Evolutionary conservation across 1,140 invertebrate species (phyloP), one percentile per base, ranked within the genome.

Genomic region (Stegodyphus dumicola): DNA sequence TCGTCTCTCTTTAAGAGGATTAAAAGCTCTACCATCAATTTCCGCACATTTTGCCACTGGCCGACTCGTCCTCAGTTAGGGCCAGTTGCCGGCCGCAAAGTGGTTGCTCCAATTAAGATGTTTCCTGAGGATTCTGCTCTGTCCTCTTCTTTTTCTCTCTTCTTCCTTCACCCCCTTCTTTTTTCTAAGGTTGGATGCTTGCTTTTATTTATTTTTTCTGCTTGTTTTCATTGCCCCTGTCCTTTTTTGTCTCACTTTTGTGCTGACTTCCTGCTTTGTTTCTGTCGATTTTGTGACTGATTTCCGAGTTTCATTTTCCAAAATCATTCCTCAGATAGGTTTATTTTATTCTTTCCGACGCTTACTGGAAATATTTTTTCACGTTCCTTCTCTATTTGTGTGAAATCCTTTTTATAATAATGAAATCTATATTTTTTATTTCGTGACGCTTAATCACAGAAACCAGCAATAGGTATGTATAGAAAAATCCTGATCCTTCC

Each of bases 11-110:
- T 85, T 86, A 86, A 86, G 75, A 78, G 76, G 84, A 86, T 86
- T 86, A 86, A 86, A 86, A 86, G 84, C 75, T 78, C 75, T 77
- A 69, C 84, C 84, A 86, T 86, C 84, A 86, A 86, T 86, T 86
- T 86, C 84, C 84, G 84, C 84, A 86, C 84, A 86, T 86, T 86
- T 86, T 49, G 76, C 18, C 64, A 60, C n/a, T 17, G 71, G 54
- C 71, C 54, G 66, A 81, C 53, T 81, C 69, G 78, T 70, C 77
- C 48, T n/a, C 77, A 70, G 77, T 79, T 54, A 79, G 73, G 54
- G 73, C 51, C 60, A 17, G 53, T 49, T 15, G 33, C 48, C 49
- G 75, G 75, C 76, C 75, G 76, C 84, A 77, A 86, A 86, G 84
- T 86, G 84, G 76, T 86, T 54, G 67, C 49, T 65, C 84, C 84